These are phyloP conservation scores for Cartodere bifasciata DNA, from an alignment of 2,888 invertebrate genomes.

Conservation along the genomic window DNA sequence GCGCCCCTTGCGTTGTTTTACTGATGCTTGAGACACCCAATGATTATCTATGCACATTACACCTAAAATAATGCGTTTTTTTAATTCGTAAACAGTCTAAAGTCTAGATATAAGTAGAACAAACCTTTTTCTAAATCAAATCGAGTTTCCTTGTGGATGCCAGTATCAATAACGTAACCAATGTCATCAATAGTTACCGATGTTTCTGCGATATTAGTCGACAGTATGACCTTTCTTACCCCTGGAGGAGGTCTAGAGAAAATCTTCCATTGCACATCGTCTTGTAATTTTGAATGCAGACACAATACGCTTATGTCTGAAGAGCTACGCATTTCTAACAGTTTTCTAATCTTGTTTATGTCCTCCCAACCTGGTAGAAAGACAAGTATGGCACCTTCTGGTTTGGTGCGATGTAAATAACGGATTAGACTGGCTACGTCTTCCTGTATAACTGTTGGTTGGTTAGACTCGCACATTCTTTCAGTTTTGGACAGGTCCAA, in stretches of 20 bases:
- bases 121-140: constrained; percentile 39
- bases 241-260: constrained; percentile 40
- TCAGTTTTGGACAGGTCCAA: constrained; percentile 31
- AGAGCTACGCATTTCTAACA: constrained; percentile 20
- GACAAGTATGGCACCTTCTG: constrained; percentile 56
- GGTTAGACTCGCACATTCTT: constrained; percentile 27
- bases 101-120: constrained; percentile 1
- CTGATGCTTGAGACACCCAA: constrained; percentile 51
- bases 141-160: constrained; percentile 45
- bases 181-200: constrained; percentile 63
- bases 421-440: constrained; percentile 39
- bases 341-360: constrained; percentile 40
- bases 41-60: constrained; percentile 40
- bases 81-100: constrained; percentile 5
- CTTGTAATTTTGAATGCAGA: constrained; percentile 41
- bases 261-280: constrained; percentile 45
- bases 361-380: constrained; percentile 69
- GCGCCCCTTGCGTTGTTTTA: constrained; percentile 51
- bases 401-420: constrained; percentile 43
- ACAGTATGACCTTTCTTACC: constrained; percentile 51
- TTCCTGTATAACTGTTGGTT: constrained; percentile 37
- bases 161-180: constrained; percentile 53
- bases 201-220: constrained; percentile 61
- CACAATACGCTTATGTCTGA: constrained; percentile 22
- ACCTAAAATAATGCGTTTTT: constrained; percentile 18